Base-by-base conservation (phyloP, 2,113 vertebrate species). In the Hippocampus guttulatus region DNA sequence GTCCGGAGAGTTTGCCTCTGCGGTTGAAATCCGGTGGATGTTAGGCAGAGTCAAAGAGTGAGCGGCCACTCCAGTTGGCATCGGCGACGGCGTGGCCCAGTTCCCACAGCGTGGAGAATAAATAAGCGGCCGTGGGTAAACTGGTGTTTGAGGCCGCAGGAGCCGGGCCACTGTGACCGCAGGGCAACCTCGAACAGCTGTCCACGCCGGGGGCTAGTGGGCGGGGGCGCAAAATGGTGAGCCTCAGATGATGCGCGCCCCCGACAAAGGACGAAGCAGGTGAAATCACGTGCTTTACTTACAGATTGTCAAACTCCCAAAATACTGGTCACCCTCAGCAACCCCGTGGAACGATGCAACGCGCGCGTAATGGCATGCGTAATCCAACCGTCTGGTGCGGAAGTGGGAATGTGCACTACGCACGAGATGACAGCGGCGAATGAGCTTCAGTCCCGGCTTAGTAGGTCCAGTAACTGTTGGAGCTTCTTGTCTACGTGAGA, bases 271-370 rank as follows among this genome's bases (percentile, higher is more conserved):
- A 75, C 82, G 81, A 84, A 91, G 91, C 92, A 93, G 92, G 92
- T 93, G 91, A 93, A 93, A 82, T 80, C 87, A 86, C 89, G 89
- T 70, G 81, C 89, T 82, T 86, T 81, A 65, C 25, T 81, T 68
- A 78, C 61, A 68, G 75, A 84, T 80, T 79, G 25, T 73, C 68
- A 74, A 87, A 81, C 75, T 83, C 78, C 73, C 5, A 72, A 55
- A 76, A 72, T 74, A 83, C 80, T 80, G 67, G 62, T 82, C 79
- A 82, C 78, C 86, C 78, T 70, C 73, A 23, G 33, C 69, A 76
- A 72, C 65, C 57, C 67, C 40, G 67, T 15, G 62, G 57, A 77
- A 78, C 55, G 76, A 73, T 71, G 75, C 72, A 20, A 49, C 55
- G 66, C 60, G 75, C 75, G 81, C 72, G 75, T 83, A 88, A 88